These are phyloP conservation scores for Sebastes matsubarae DNA, from an alignment of 2,797 vertebrate species.

Conservation along the genomic window DNA sequence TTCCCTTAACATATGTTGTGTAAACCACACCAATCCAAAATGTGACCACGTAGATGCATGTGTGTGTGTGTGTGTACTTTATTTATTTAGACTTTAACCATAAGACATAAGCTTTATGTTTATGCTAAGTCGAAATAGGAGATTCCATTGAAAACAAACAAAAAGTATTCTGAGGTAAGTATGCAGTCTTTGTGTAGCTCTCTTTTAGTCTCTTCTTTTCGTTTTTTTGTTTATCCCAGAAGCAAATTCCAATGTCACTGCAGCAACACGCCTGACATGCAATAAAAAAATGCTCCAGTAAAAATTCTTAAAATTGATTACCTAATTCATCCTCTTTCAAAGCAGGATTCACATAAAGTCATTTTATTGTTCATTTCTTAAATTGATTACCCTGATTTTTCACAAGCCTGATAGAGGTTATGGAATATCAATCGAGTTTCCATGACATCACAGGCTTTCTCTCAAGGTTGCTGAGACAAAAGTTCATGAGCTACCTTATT, in stretches of 20 bases:
- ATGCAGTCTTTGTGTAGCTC: neutral
- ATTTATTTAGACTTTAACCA: neutral
- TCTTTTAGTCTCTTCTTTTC: neutral
- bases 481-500: neutral
- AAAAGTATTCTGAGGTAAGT: neutral
- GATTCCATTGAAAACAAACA: neutral
- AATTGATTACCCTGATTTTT: neutral
- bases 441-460: neutral
- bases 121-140: neutral
- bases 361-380: neutral
- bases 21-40: too few relatives aligned
- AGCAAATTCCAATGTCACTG: neutral
- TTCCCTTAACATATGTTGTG: neutral
- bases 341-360: neutral
- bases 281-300: neutral
- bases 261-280: neutral
- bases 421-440: neutral
- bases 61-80: too few relatives aligned
- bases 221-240: constrained; percentile 27
- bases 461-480: neutral
- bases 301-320: neutral
- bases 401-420: neutral
- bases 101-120: neutral
- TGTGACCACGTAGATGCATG: too few relatives aligned
- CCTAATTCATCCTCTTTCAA: neutral